Evolutionary conservation across 2,888 invertebrate genomes (phyloP), one percentile per base, ranked within the genome.

Genomic region (Trachelus stipa): DNA sequence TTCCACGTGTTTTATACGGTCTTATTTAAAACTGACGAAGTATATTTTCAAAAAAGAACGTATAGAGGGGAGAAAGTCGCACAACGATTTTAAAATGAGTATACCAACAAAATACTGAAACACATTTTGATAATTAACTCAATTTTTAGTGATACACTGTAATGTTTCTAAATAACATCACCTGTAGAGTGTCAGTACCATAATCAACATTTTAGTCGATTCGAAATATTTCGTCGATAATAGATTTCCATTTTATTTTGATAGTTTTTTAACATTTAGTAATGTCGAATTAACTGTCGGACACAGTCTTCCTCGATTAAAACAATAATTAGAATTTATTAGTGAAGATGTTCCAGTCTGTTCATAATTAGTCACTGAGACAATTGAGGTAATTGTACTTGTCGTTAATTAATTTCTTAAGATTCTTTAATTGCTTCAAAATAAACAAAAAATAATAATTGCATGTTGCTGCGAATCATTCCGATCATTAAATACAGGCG

Each of bases 281-380:
- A 56, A 23, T 56, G 23, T 56, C 56, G 9, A 56, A 23, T 6
- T 23, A 40, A 23, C 23, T 56, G 23, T 9, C 56, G 9, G 56
- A 23, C 2, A 23, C 23, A 81, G 81, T 80, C 80, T 82, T 82
- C 81, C 81, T 80, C 74, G 33, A 81, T 82, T 79, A 81, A 83
- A 80, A 82, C 82, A 83, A 83, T 82, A 84, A 84, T 82, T 83
- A 83, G 83, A 34, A 76, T 79, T 79, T 79, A 83, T 76, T 83
- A 81, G 79, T 71, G 68, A 56, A 23, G 23, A 23, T 56, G 9
- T 23, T 56, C 9, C 6, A 56, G 0, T 23, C 12, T 37, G 34
- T 69, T 68, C 33, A 23, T 76, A 68, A 56, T 73, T 31, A 69
- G 68, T 71, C 11, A 75, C 37, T 68, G 33, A 76, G 23, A 2